Percentiles rank a stretch among this genome's conserved stretches.
These are phyloP conservation scores for Glandiceps talaboti DNA, from an alignment of 53 echinoderm and acorn worm species.

Conservation along the genomic window DNA sequence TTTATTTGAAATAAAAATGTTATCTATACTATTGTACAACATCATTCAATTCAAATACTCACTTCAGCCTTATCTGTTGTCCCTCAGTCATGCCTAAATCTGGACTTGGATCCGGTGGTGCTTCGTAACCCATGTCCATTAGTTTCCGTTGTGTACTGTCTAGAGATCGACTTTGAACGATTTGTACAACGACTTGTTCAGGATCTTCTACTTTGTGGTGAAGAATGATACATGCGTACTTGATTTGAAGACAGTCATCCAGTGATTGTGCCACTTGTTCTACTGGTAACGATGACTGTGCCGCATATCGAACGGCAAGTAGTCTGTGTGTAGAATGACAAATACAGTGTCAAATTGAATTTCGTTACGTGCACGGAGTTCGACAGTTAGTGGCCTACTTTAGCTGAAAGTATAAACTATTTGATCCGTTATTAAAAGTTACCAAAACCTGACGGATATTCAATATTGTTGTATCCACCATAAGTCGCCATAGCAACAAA, in stretches of 20 bases:
- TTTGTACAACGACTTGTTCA: slow-evolving; percentile 50
- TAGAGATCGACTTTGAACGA: slow-evolving; percentile 61
- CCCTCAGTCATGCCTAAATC: slow-evolving; percentile 85
- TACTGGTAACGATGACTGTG: slow-evolving; percentile 56
- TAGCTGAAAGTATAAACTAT: too few relatives aligned
- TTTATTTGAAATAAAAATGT: too few relatives aligned
- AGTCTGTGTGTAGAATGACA: slow-evolving; percentile 29
- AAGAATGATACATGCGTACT: slow-evolving; percentile 76
- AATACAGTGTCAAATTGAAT: background rate
- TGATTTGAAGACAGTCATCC: slow-evolving; percentile 71
- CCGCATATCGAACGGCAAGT: slow-evolving; percentile 53
- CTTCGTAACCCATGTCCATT: slow-evolving; percentile 56
- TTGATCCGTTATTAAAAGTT: too few relatives aligned
- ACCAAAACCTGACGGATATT: too few relatives aligned
- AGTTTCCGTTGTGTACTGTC: slow-evolving; percentile 64
- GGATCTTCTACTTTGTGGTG: slow-evolving; percentile 63
- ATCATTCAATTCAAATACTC: background rate
- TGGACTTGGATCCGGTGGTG: slow-evolving; percentile 60
- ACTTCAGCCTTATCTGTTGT: slow-evolving; percentile 73
- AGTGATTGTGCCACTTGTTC: slow-evolving; percentile 62
- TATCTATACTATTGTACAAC: too few relatives aligned
- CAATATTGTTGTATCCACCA: too few relatives aligned
- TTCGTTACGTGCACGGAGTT: background rate
- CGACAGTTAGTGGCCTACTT: background rate
- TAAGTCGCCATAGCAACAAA: too few relatives aligned